Evolutionary conservation across 2,113 vertebrate genomes (phyloP), one percentile per base, ranked within the genome.

Genomic region (Rhagologus leucostigma): DNA sequence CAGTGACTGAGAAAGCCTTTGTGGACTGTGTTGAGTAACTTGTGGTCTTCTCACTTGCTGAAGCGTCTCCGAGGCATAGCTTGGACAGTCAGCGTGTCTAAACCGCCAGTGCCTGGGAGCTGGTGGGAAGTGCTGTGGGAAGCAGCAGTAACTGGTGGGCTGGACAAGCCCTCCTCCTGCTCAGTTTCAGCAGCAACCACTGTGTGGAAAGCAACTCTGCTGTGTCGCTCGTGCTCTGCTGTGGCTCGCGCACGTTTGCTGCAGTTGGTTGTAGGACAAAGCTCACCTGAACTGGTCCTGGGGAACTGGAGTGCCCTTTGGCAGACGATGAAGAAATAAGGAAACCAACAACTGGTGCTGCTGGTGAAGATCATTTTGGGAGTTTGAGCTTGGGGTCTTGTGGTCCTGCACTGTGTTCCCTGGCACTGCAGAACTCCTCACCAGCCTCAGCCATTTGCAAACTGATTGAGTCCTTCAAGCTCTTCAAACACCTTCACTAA

Each of bases 191-290:
- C 52, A 46, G 37, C 0, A 1, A 27, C n/a, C 30, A 11, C 42
- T 0, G 0, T 29, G 39, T 7, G 7, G 73, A 64, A 56, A 71
- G 44, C 42, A 55, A 10, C 33, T 85, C 42, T 0, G 1, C 75
- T 44, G 18, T 33, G 70, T 62, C 0, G 0, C n/a, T n/a, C n/a
- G n/a, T n/a, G n/a, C n/a, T n/a, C n/a, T n/a, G n/a, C 70, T 83
- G 37, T 1, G 30, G 39, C 47, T 67, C 0, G 0, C 0, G 1
- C 0, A 0, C 2, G 0, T 76, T 70, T 73, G 11, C 39, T 57
- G 56, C 56, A 65, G 32, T 6, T 44, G n/a, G n/a, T 6, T 63
- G 41, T 30, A 68, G 63, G 35, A 52, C 0, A 9, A 60, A 37
- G 35, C 20, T 75, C n/a, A 11, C 10, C 19, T 53, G 41, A 35